A percentile compares a stretch with the other conserved stretches of the same genome.
These are phyloP conservation scores for Nomada ferruginata DNA, from an alignment of 2,888 invertebrate species.

Conservation along the genomic window DNA sequence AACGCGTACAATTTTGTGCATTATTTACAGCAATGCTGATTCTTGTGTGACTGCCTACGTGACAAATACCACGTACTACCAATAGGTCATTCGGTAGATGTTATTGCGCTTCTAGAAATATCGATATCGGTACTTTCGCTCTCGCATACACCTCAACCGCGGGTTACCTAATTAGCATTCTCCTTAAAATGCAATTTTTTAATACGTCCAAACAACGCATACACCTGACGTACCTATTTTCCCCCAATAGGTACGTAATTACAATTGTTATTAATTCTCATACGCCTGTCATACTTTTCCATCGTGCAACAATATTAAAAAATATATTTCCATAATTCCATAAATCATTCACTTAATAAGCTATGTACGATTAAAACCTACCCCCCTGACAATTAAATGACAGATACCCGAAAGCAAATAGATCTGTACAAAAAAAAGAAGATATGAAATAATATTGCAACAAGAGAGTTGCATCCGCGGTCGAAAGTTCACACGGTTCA, in stretches of 20 bases:
- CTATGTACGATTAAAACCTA: too few relatives aligned
- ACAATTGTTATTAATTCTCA: too few relatives aligned
- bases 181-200: background rate
- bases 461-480: conserved; percentile 51
- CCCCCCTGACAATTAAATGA: too few relatives aligned
- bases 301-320: background rate
- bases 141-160: background rate
- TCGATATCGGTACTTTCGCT: conserved; percentile 34
- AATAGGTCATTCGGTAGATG: conserved; percentile 34
- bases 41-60: conserved; percentile 71
- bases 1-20: conserved; percentile 34
- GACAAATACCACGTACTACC: conserved; percentile 72
- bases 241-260: too few relatives aligned
- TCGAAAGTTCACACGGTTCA: conserved; percentile 75
- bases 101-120: conserved; percentile 43
- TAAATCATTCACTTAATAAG: too few relatives aligned
- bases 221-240: background rate
- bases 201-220: background rate
- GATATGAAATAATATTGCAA: conserved; percentile 7
- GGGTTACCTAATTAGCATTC: too few relatives aligned
- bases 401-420: background rate
- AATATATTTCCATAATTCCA: too few relatives aligned
- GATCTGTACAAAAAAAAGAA: background rate
- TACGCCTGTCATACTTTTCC: background rate
- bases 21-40: conserved; percentile 64